phyloP scores from a whole-genome alignment of 2,888 invertebrate genomes.

The Sinelater perroti region DNA sequence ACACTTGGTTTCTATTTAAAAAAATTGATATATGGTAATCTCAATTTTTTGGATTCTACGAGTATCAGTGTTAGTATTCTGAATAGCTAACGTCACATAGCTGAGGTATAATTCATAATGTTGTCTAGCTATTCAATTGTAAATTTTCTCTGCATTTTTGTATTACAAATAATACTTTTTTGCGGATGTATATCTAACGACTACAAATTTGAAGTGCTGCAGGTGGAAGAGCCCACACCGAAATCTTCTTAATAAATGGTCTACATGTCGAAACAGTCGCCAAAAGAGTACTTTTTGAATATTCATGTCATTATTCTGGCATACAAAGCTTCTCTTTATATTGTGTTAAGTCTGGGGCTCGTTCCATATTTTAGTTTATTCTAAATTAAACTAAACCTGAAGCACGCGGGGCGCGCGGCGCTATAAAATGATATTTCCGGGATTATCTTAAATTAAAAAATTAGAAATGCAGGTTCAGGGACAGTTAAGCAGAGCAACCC shows the following conservation, averaged over 20 bases:
- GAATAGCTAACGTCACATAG: too few relatives aligned
- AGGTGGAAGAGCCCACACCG: too few relatives aligned
- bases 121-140: too few relatives aligned
- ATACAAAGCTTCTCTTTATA: slow-evolving; percentile 27
- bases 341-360: slow-evolving; percentile 11
- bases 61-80: too few relatives aligned
- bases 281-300: slow-evolving; percentile 26
- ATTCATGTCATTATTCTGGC: slow-evolving; percentile 24
- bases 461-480: slow-evolving; percentile 8
- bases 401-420: slow-evolving; percentile 6
- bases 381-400: slow-evolving; percentile 11
- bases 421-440: slow-evolving; percentile 9
- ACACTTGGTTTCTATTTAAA: too few relatives aligned
- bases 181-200: too few relatives aligned
- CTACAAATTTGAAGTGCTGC: too few relatives aligned
- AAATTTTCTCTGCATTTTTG: too few relatives aligned
- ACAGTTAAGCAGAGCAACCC: background rate
- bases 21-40: too few relatives aligned
- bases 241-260: slow-evolving; percentile 27
- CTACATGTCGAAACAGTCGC: slow-evolving; percentile 26
- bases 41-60: too few relatives aligned
- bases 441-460: slow-evolving; percentile 16
- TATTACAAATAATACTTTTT: too few relatives aligned
- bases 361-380: slow-evolving; percentile 16
- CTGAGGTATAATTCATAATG: too few relatives aligned